Conservation (phyloP, 1,140 invertebrate species). For the Eriocheir sinensis region DNA sequence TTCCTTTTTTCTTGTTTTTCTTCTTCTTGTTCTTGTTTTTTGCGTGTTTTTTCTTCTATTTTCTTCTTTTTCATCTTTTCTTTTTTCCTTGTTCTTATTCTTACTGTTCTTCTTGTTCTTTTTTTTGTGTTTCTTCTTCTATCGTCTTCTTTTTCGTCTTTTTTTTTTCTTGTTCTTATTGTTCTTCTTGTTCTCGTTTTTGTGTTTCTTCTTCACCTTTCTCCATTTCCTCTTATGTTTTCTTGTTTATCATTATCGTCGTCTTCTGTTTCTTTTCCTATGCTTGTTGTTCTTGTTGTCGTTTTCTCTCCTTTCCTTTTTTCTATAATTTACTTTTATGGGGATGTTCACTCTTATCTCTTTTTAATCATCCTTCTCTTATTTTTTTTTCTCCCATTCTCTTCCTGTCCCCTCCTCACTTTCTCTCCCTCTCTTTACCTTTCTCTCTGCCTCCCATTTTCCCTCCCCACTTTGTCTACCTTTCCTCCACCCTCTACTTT, state of each 20-base stretch:
- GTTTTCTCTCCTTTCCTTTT: neutral
- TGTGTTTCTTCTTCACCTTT: neutral
- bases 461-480: constrained; percentile 1
- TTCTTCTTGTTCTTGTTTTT: too few species aligned
- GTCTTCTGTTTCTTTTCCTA: neutral
- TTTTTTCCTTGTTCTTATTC: neutral
- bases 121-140: neutral
- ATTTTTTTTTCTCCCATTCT: neutral
- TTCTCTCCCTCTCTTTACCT: too few species aligned
- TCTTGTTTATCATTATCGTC: neutral
- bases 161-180: too few species aligned
- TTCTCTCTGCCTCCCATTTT: constrained; percentile 7
- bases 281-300: neutral
- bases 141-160: too few species aligned
- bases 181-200: neutral
- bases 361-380: neutral
- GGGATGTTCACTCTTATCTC: neutral
- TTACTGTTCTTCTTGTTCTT: neutral
- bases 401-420: neutral
- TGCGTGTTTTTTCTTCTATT: too few species aligned
- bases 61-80: neutral
- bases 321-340: neutral
- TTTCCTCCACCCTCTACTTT: neutral
- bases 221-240: too few species aligned
- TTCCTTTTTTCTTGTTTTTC: neutral